Conservation (phyloP, 2,113 vertebrate species). For the Larimichthys crocea region DNA sequence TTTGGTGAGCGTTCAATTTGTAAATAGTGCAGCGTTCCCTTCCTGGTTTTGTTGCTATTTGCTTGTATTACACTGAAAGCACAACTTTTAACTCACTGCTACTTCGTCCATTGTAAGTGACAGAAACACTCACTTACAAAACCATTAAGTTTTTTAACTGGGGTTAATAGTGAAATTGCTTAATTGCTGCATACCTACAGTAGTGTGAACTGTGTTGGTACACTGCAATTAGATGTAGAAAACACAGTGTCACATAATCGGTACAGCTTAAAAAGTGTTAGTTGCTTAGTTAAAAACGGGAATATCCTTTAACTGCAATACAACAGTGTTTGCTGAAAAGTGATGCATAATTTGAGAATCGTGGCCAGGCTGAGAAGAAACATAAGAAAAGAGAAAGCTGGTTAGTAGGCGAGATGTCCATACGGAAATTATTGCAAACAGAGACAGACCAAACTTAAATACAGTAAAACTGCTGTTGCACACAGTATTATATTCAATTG, state of each 20-base stretch:
- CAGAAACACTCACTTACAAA: too few species aligned
- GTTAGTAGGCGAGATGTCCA: neutral
- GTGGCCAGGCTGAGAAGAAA: neutral
- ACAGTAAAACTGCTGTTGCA: constrained; percentile 8
- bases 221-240: neutral
- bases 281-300: neutral
- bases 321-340: neutral
- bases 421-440: neutral
- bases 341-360: neutral
- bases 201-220: neutral
- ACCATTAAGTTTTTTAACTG: too few species aligned
- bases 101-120: too few species aligned
- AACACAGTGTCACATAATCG: neutral
- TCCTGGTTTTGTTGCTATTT: neutral
- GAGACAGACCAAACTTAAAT: neutral
- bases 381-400: neutral
- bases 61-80: too few species aligned
- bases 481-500: neutral
- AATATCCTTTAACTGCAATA: neutral
- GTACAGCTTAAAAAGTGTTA: neutral
- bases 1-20: too few species aligned
- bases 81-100: neutral
- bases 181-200: too few species aligned
- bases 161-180: too few species aligned
- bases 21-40: too few species aligned